Evolutionary conservation across 2,888 invertebrate species (phyloP), one percentile per base, ranked within the genome.

Genomic region (Eupelmus urozonus): DNA sequence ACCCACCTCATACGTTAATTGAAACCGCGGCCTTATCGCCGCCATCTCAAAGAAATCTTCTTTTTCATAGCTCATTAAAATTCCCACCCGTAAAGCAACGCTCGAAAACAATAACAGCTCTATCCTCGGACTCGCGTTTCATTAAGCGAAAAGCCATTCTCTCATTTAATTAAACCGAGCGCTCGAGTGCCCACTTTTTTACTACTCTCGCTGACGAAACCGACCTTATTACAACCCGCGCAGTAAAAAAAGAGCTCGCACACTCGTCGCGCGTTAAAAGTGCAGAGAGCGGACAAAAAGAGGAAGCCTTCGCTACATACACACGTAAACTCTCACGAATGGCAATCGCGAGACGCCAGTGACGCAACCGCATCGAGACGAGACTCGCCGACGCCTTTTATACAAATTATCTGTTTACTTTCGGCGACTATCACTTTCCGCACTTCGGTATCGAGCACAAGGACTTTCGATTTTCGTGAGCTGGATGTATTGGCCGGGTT

Each of bases 181-280:
- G 34, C 18, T 9, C 9, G 34, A 34, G 34, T 5, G 9, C 20
- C 45, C 42, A 7, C 45, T 16, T 25, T 45, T 16, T 45, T 45
- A 45, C 45, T 2, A 45, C 16, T 13, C 16, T 34, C 13, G 27
- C 57, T 57, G 57, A 57, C 57, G 25, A 57, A 57, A 11, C 13
- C n/a, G 13, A 49, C 34, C 7, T 51, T 66, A 66, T 53, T 51
- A 34, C 34, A 53, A n/a, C n/a, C 23, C 34, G 9, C 16, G 16
- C 16, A 25, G 27, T 51, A 45, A 45, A 65, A 65, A 51, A 66
- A 53, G 16, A 66, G 27, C 7, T 42, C 42, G 25, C 23, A 63
- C 1, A 20, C 13, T 34, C 34, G 40, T 11, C 5, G 20, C 2
- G 27, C 5, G 1, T 42, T 40, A 9, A 29, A 29, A 34, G 4